phyloP scores from a whole-genome alignment of 2,888 invertebrate genomes.

The Cloeon dipterum region DNA sequence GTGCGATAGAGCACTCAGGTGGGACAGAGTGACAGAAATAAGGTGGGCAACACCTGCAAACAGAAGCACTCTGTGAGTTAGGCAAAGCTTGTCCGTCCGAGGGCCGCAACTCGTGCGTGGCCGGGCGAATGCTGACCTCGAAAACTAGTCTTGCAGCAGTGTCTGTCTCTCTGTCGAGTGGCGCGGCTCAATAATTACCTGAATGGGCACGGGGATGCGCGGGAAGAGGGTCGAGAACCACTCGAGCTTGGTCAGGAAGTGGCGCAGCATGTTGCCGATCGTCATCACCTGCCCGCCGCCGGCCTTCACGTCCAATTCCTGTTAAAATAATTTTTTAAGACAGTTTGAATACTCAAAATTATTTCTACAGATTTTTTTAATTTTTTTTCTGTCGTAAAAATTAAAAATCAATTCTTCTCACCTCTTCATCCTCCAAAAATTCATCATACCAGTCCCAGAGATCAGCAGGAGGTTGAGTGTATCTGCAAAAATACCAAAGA shows the following conservation, averaged over 20 bases:
- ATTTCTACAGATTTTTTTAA: neutral
- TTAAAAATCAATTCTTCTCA: slow-evolving; percentile 19
- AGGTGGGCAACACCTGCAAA: too few relatives aligned
- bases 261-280: slow-evolving; percentile 78
- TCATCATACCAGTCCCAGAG: slow-evolving; percentile 93
- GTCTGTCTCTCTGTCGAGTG: too few relatives aligned
- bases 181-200: too few relatives aligned
- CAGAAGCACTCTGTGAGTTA: too few relatives aligned
- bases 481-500: too few relatives aligned
- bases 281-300: slow-evolving; percentile 87
- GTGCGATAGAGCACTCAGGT: neutral
- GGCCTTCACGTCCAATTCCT: slow-evolving; percentile 91
- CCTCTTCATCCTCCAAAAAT: slow-evolving; percentile 88
- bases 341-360: neutral
- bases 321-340: slow-evolving; percentile 13
- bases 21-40: too few relatives aligned
- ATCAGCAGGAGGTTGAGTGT: slow-evolving; percentile 88
- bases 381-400: neutral
- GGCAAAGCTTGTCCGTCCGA: too few relatives aligned
- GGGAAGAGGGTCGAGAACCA: slow-evolving; percentile 99
- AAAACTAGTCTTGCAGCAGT: too few relatives aligned
- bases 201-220: slow-evolving; percentile 91
- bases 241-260: slow-evolving; percentile 86
- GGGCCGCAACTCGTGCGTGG: neutral
- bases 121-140: neutral